Conservation (phyloP, 2,888 invertebrate species). For the Petrophora chlorosata region DNA sequence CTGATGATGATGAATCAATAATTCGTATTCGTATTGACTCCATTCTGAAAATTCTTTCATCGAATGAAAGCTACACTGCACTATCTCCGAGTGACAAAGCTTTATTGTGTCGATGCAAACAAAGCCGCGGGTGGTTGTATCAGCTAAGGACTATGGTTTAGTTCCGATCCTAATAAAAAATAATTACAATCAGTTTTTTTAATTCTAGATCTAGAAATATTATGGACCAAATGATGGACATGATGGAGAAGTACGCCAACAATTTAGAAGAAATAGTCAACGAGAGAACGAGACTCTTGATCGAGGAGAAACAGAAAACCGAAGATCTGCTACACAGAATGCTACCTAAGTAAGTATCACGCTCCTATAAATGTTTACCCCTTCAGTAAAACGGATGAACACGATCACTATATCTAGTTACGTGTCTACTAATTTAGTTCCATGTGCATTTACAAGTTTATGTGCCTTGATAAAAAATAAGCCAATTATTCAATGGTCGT, state of each 20-base stretch:
- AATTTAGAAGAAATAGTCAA: constrained; percentile 97
- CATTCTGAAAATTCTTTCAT: no score
- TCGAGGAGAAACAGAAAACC: constrained; percentile 96
- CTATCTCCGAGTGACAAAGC: no score
- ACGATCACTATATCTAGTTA: not conserved
- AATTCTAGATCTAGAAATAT: constrained; percentile 90
- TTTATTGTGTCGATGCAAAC: no score
- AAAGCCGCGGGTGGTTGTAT: no score
- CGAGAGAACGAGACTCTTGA: constrained; percentile 94
- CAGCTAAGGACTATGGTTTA: no score
- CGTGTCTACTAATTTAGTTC: constrained; percentile 4
- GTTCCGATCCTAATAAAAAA: no score
- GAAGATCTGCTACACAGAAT: constrained; percentile 95
- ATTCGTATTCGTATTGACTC: no score
- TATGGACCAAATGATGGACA: constrained; percentile 98
- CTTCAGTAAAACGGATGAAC: constrained; percentile 1
- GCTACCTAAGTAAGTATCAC: constrained; percentile 92
- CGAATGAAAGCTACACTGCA: no score
- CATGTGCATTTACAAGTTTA: constrained; percentile 6
- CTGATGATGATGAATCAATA: no score
- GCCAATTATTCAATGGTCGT: constrained; percentile 3
- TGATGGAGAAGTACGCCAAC: constrained; percentile 98
- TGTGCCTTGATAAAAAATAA: constrained; percentile 1
- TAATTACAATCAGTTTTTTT: not conserved
- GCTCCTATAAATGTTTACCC: constrained; percentile 9